Evolutionary conservation across 1,140 invertebrate genomes (phyloP).

Genomic region (Pogonomyrmex barbatus): DNA sequence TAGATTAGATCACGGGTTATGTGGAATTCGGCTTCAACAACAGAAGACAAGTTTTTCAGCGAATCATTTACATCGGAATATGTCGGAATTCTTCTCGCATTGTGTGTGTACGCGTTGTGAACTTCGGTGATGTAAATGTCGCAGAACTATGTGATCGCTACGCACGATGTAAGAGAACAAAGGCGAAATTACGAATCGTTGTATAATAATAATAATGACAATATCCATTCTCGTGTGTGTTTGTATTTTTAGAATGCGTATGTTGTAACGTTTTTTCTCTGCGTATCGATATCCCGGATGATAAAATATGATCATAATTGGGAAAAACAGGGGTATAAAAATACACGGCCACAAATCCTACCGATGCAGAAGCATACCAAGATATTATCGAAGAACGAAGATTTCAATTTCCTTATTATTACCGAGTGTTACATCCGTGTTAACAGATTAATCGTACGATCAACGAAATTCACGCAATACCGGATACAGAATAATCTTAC

Average conservation of each 20-base stretch:
- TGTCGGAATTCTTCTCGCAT: background rate
- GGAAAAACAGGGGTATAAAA: constrained; percentile 30
- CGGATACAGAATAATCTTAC: constrained; percentile 14
- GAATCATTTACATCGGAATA: constrained; percentile 48
- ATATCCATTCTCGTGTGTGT: constrained; percentile 20
- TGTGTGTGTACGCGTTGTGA: background rate
- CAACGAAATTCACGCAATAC: constrained; percentile 34
- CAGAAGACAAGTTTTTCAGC: background rate
- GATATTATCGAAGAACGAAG: constrained; percentile 33
- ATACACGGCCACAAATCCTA: background rate
- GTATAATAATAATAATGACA: constrained; percentile 62
- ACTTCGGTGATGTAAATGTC: constrained; percentile 11
- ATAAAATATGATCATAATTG: constrained; percentile 45
- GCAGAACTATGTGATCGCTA: constrained; percentile 32
- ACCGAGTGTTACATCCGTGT: constrained; percentile 23
- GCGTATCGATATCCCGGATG: constrained; percentile 57
- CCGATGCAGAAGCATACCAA: background rate
- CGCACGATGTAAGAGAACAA: background rate
- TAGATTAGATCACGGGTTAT: constrained; percentile 5
- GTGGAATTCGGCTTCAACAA: background rate
- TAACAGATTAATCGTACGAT: constrained; percentile 34
- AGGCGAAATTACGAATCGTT: constrained; percentile 16
- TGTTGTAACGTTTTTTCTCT: background rate
- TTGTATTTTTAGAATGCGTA: constrained; percentile 60
- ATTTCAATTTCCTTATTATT: constrained; percentile 47